Conservation (phyloP, 2,888 invertebrate species). For the Rhaphigaster nebulosa region DNA sequence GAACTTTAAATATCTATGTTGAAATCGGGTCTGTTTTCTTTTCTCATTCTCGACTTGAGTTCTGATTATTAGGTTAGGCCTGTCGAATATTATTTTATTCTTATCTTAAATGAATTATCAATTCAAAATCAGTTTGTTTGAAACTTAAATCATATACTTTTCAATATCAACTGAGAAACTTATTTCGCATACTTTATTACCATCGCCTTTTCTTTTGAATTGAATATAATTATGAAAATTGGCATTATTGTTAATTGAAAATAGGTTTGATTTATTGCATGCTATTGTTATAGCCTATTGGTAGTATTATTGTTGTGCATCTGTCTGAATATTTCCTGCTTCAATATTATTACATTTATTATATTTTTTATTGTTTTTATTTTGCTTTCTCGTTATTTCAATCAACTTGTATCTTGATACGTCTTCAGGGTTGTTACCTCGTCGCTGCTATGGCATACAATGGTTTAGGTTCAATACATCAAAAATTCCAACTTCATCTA, state of each 20-base stretch:
- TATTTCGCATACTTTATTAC: too few relatives aligned
- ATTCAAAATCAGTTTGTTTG: too few relatives aligned
- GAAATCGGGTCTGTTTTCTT: too few relatives aligned
- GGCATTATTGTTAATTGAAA: not conserved
- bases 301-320: not conserved
- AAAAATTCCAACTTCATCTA: not conserved
- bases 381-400: not conserved
- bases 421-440: not conserved
- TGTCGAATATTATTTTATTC: too few relatives aligned
- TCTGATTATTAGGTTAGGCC: too few relatives aligned
- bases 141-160: too few relatives aligned
- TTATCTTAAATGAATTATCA: too few relatives aligned
- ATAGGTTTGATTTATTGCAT: conserved; percentile 2
- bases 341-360: not conserved
- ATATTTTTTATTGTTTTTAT: not conserved
- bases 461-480: not conserved
- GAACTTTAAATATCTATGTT: too few relatives aligned
- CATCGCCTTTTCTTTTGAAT: too few relatives aligned
- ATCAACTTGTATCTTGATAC: not conserved
- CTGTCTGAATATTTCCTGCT: not conserved
- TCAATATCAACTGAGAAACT: too few relatives aligned
- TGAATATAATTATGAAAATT: too few relatives aligned
- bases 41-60: too few relatives aligned
- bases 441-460: not conserved
- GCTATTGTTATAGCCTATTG: not conserved